Percentiles rank a stretch among this genome's conserved stretches.
phyloP scores from a whole-genome alignment of 2,113 vertebrate genomes.

The Hippocampus mohnikei region DNA sequence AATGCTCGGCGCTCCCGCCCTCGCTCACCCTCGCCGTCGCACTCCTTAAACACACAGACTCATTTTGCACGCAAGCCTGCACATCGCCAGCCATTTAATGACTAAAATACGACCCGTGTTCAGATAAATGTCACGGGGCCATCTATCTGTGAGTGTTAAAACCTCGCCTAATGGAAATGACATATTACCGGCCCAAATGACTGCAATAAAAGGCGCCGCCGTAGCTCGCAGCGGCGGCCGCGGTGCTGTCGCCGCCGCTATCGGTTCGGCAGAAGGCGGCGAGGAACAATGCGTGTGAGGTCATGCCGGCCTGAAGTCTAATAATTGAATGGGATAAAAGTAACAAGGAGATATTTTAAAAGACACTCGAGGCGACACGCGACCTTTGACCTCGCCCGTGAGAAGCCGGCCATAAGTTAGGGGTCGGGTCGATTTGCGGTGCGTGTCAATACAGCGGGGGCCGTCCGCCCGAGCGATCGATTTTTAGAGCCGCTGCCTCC shows the following conservation, averaged over 20 bases:
- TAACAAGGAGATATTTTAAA: conserved; percentile 14
- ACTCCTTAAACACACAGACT: conserved; percentile 40
- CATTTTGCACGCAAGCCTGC: conserved; percentile 43
- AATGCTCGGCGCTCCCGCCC: conserved; percentile 40
- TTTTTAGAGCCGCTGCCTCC: conserved; percentile 6
- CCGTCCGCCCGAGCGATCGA: conserved; percentile 22
- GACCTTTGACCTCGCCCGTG: conserved; percentile 50
- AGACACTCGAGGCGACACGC: conserved; percentile 18
- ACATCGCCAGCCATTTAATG: conserved; percentile 54
- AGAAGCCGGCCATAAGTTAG: conserved; percentile 25
- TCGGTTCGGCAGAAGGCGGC: conserved; percentile 17
- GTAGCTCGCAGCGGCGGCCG: conserved; percentile 40
- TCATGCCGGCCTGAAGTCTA: conserved; percentile 43
- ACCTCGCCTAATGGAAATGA: conserved; percentile 70
- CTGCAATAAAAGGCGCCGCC: conserved; percentile 64
- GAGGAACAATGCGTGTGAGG: conserved; percentile 37
- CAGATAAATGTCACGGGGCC: conserved; percentile 69
- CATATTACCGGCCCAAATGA: conserved; percentile 71
- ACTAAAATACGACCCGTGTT: conserved; percentile 63
- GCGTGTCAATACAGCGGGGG: conserved; percentile 24
- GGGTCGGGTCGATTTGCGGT: conserved; percentile 18
- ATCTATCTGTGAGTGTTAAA: conserved; percentile 68
- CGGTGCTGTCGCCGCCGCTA: conserved; percentile 27
- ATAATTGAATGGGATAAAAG: conserved; percentile 30
- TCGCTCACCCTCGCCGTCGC: conserved; percentile 1